Evolutionary conservation across 1,140 invertebrate genomes (phyloP).

Genomic region (Scaptodrosophila lebanonensis): DNA sequence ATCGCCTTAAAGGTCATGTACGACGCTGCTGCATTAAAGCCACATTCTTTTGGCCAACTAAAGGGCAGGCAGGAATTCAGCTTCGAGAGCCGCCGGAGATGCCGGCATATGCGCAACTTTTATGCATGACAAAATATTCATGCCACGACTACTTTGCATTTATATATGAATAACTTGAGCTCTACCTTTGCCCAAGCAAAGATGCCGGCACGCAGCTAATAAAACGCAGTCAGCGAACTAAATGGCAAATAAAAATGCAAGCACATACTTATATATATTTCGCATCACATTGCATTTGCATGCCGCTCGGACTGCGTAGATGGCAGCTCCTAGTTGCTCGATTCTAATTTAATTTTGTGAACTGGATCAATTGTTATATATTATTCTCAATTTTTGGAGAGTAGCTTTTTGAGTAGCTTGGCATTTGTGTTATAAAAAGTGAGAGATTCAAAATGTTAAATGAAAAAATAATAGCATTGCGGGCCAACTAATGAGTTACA

Average conservation of each 20-base stretch:
- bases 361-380: no score
- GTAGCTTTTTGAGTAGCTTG: no score
- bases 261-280: conserved; percentile 25
- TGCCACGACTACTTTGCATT: conserved; percentile 59
- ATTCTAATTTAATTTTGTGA: no score
- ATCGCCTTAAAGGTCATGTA: not conserved
- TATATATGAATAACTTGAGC: conserved; percentile 51
- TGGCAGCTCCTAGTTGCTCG: not conserved
- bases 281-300: conserved; percentile 7
- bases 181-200: conserved; percentile 19
- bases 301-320: not conserved
- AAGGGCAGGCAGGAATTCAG: no score
- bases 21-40: no score
- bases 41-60: conserved; percentile 9
- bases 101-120: conserved; percentile 7
- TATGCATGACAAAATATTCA: conserved; percentile 57
- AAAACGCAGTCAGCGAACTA: conserved; percentile 8
- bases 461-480: no score
- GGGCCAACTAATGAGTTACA: no score
- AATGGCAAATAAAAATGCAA: conserved; percentile 39
- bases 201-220: conserved; percentile 58
- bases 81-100: not conserved
- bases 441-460: no score
- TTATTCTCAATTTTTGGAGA: no score
- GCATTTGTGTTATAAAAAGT: no score